Conservation (phyloP, 2,888 invertebrate species). For the Antitype chi region DNA sequence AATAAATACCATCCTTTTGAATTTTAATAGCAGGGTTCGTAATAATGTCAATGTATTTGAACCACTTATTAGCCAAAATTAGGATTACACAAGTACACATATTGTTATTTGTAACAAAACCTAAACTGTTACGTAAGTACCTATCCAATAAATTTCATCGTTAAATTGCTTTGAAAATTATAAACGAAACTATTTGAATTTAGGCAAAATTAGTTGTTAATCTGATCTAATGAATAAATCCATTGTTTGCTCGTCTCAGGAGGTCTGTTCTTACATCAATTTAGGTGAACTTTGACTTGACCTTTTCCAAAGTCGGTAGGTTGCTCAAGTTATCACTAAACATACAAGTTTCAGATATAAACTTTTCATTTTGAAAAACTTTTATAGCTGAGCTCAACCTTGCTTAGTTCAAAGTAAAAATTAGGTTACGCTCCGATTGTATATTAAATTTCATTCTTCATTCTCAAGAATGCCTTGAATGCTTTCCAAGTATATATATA, state of each 20-base stretch:
- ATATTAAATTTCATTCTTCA: background rate
- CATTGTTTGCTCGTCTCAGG: background rate
- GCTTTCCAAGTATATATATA: no score
- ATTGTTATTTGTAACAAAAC: background rate
- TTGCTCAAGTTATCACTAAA: background rate
- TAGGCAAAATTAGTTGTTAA: background rate
- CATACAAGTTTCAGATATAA: background rate
- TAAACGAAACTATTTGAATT: background rate
- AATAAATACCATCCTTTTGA: background rate
- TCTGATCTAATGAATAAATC: background rate
- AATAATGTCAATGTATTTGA: background rate
- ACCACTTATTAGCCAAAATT: background rate
- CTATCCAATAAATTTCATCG: background rate
- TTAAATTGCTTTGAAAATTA: background rate
- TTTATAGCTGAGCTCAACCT: background rate
- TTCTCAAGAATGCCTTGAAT: no score
- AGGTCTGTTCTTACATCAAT: background rate
- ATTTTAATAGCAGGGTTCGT: background rate
- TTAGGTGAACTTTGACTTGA: background rate
- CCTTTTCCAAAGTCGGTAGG: constrained; percentile 13
- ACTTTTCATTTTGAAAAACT: background rate
- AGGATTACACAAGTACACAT: background rate
- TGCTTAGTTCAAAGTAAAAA: background rate
- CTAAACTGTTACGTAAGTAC: background rate
- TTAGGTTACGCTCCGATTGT: background rate